These are phyloP conservation scores for Ceratothoa steindachneri DNA, from an alignment of 2,888 invertebrate genomes.

Conservation along the genomic window DNA sequence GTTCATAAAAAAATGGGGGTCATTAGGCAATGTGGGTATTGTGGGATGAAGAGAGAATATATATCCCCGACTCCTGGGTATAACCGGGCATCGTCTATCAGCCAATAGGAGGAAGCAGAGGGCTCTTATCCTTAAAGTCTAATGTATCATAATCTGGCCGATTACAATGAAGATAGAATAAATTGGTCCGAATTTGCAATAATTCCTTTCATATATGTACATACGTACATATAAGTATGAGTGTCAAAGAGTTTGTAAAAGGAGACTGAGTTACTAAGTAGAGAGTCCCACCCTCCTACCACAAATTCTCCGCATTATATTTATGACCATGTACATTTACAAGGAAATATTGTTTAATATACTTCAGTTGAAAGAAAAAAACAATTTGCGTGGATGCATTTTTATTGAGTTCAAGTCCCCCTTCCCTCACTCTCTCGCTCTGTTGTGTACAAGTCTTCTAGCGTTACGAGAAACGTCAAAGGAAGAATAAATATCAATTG, in stretches of 20 bases:
- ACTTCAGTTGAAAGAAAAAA: too few species aligned
- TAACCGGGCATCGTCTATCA: neutral
- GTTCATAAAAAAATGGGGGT: constrained; percentile 1
- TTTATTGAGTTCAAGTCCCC: too few species aligned
- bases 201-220: neutral
- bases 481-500: neutral
- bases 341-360: too few species aligned
- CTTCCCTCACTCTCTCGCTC: neutral
- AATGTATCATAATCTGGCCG: neutral
- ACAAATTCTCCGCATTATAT: too few species aligned
- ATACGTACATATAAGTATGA: neutral
- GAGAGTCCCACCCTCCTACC: too few species aligned
- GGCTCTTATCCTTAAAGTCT: neutral
- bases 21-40: constrained; percentile 11
- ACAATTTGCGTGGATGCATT: too few species aligned
- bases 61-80: too few species aligned
- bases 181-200: constrained; percentile 2
- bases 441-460: too few species aligned
- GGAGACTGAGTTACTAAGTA: too few species aligned
- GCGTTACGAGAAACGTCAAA: neutral
- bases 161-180: neutral
- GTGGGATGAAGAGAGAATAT: neutral
- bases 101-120: constrained; percentile 1
- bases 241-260: too few species aligned
- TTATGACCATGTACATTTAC: too few species aligned